phyloP scores from a whole-genome alignment of 2,888 invertebrate species.

The Drosophila antonietae region DNA sequence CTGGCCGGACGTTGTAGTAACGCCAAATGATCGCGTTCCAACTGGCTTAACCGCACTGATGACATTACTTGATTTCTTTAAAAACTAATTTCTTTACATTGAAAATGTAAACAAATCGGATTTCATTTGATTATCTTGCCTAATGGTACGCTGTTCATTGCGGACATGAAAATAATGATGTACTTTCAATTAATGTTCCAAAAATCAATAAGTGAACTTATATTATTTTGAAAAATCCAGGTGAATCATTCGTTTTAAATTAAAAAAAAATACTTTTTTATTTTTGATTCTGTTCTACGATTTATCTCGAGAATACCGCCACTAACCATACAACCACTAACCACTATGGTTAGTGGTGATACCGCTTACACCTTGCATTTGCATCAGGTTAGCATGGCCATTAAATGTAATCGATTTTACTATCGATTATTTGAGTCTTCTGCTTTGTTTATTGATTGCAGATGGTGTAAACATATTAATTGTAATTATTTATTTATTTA shows the following conservation, averaged over 20 bases:
- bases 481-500: conserved; percentile 40
- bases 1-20: conserved; percentile 86
- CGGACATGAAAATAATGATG: background rate
- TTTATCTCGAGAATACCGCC: background rate
- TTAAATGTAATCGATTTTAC: conserved; percentile 12
- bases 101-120: conserved; percentile 41
- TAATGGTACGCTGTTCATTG: conserved; percentile 35
- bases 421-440: conserved; percentile 15
- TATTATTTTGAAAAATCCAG: background rate
- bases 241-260: background rate
- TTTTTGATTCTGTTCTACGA: background rate
- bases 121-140: conserved; percentile 18
- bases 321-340: no score
- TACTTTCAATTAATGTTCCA: background rate
- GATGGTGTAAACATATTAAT: conserved; percentile 48
- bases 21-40: conserved; percentile 87
- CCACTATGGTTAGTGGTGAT: no score
- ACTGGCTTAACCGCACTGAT: conserved; percentile 84
- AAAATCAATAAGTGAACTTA: background rate
- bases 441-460: conserved; percentile 59
- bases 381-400: conserved; percentile 13
- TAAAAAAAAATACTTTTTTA: background rate
- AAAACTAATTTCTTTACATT: background rate
- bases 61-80: conserved; percentile 36
- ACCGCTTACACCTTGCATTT: background rate